phyloP scores from a whole-genome alignment of 2,113 vertebrate genomes.

The Passer domesticus region DNA sequence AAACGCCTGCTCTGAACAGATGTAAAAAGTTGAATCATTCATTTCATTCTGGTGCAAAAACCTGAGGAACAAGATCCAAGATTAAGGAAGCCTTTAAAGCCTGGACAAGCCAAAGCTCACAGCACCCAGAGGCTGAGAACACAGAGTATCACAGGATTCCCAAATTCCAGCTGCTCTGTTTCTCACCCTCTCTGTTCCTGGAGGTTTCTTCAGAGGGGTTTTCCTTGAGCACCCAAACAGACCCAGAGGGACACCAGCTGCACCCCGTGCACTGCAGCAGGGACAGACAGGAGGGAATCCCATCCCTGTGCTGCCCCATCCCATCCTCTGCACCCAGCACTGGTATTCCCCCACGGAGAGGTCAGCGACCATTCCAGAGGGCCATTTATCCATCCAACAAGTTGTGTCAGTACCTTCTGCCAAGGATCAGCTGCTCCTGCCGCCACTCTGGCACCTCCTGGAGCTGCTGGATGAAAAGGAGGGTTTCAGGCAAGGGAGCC shows the following conservation, averaged over 20 bases:
- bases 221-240: not conserved
- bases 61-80: not conserved
- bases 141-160: fast-evolving
- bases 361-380: fast-evolving
- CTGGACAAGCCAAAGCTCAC: not conserved
- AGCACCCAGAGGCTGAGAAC: no score
- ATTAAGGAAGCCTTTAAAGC: not conserved
- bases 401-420: not conserved
- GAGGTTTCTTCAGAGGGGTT: not conserved
- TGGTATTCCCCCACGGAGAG: fast-evolving
- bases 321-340: not conserved
- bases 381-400: not conserved
- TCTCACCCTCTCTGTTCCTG: not conserved
- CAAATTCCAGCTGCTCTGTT: not conserved
- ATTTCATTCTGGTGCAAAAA: not conserved
- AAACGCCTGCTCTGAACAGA: not conserved
- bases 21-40: fast-evolving
- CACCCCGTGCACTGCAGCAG: fast-evolving
- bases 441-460: not conserved
- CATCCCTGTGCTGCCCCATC: not conserved
- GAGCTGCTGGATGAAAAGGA: not conserved
- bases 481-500: not conserved
- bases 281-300: not conserved
- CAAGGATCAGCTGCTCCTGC: not conserved
- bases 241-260: no score